Percentiles rank a stretch among this genome's conserved stretches.
phyloP scores from a whole-genome alignment of 2,888 invertebrate species.

The Panzeria rudis region DNA sequence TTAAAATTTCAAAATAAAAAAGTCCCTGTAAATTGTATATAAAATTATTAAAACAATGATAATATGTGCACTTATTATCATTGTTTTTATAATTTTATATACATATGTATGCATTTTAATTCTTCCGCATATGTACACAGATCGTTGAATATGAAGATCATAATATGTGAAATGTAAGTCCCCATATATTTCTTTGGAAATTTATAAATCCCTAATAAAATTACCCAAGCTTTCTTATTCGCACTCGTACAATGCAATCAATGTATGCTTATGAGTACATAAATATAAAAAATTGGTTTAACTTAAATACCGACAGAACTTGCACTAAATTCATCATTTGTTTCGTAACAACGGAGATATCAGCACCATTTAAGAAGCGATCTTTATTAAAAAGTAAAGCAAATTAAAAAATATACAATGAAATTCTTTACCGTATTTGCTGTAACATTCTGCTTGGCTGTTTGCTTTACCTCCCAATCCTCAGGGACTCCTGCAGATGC shows the following conservation, averaged over 20 bases:
- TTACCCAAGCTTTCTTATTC: no score
- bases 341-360: background rate
- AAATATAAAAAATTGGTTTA: no score
- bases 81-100: no score
- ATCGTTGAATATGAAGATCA: background rate
- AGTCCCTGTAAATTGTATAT: no score
- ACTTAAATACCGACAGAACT: background rate
- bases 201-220: background rate
- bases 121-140: no score
- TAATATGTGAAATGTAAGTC: background rate
- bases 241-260: no score
- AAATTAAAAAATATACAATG: constrained; percentile 66
- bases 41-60: no score
- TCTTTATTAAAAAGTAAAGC: background rate
- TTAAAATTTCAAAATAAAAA: no score
- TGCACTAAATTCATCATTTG: background rate
- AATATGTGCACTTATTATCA: no score
- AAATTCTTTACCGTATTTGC: constrained; percentile 70
- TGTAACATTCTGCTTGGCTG: constrained; percentile 62
- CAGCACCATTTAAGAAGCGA: background rate
- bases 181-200: background rate
- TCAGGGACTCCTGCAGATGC: constrained; percentile 54
- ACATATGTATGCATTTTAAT: no score
- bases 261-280: no score
- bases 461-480: constrained; percentile 56